phyloP scores from a whole-genome alignment of 1,140 invertebrate species.

The Melipona quadrifasciata region DNA sequence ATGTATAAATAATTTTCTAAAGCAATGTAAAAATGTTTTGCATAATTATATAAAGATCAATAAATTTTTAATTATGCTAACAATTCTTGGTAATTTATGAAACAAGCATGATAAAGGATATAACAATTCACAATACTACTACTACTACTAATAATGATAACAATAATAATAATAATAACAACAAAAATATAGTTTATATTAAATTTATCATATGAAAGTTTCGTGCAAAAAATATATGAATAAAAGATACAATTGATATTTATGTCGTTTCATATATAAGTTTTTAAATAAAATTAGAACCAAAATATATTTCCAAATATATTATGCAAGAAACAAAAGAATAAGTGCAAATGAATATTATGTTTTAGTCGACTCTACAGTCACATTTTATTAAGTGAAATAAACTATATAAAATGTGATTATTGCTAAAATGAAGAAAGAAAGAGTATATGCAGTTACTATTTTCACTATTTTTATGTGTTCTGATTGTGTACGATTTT shows the following conservation, averaged over 20 bases:
- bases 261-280: not conserved
- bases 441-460: conserved; percentile 80
- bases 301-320: not conserved
- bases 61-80: conserved; percentile 16
- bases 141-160: too few relatives aligned
- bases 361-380: not conserved
- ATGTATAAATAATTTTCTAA: not conserved
- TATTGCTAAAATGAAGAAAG: conserved; percentile 80
- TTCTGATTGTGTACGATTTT: conserved; percentile 74
- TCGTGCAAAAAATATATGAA: not conserved
- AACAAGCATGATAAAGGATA: not conserved
- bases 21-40: not conserved
- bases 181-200: not conserved
- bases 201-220: not conserved
- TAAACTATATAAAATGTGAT: conserved; percentile 83
- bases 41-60: conserved; percentile 1
- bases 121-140: not conserved
- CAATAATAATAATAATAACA: too few relatives aligned
- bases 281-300: not conserved
- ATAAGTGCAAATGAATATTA: not conserved
- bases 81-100: not conserved
- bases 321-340: not conserved
- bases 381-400: conserved; percentile 71
- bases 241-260: not conserved
- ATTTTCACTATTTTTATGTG: conserved; percentile 81